Evolutionary conservation across 2,888 invertebrate genomes (phyloP).

Genomic region (Isotomurus palustris): DNA sequence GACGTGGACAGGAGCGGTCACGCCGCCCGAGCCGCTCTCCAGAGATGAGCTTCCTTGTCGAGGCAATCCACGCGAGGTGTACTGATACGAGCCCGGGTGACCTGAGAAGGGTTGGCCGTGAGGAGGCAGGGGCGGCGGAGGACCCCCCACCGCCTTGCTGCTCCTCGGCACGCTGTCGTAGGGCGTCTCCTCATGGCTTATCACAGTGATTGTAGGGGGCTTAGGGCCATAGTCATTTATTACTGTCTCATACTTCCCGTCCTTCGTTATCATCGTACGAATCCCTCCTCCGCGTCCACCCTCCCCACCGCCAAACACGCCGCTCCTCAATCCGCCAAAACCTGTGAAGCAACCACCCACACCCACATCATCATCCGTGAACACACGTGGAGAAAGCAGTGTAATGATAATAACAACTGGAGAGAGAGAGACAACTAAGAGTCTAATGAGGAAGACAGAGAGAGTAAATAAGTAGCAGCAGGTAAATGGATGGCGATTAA

Average conservation of each 20-base stretch:
- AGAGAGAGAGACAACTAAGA: too few relatives aligned
- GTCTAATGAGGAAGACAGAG: neutral
- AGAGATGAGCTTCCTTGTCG: constrained; percentile 59
- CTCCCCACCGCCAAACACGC: constrained; percentile 54
- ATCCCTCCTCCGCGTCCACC: constrained; percentile 45
- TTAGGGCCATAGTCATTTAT: constrained; percentile 57
- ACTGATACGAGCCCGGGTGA: constrained; percentile 40
- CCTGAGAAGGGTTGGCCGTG: constrained; percentile 33
- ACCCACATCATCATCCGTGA: too few relatives aligned
- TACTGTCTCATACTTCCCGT: constrained; percentile 58
- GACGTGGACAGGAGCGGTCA: constrained; percentile 59
- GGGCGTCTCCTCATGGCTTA: constrained; percentile 77
- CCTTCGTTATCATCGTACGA: constrained; percentile 48
- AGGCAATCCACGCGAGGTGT: constrained; percentile 42
- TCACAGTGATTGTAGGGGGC: constrained; percentile 54
- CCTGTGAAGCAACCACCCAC: constrained; percentile 21
- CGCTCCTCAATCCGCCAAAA: constrained; percentile 33
- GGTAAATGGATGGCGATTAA: neutral
- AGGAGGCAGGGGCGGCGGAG: constrained; percentile 47
- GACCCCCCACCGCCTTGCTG: constrained; percentile 51
- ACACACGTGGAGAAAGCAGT: too few relatives aligned
- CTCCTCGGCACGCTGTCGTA: constrained; percentile 49
- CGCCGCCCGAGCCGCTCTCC: constrained; percentile 59
- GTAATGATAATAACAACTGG: too few relatives aligned
- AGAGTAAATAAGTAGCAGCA: neutral